phyloP scores from a whole-genome alignment of 2,113 vertebrate species.

The Smithornis capensis region DNA sequence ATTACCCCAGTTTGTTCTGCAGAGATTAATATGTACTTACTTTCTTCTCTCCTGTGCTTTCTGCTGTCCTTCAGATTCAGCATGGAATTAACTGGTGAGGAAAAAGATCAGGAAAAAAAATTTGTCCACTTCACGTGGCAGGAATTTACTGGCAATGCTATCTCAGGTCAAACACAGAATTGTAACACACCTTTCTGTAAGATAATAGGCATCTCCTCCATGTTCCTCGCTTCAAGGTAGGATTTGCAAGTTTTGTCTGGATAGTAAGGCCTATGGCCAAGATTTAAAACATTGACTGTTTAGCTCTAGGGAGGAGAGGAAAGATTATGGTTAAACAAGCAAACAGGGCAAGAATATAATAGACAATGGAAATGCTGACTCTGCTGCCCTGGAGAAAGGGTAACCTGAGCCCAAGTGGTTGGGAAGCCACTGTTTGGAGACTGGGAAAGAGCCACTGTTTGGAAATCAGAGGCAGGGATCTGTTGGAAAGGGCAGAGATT shows the following conservation, averaged over 20 bases:
- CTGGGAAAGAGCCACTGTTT: not conserved
- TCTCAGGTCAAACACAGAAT: not conserved
- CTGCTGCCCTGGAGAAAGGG: not conserved
- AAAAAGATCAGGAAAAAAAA: not conserved
- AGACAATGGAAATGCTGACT: not conserved
- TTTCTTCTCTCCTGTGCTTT: not conserved
- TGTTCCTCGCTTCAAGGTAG: not conserved
- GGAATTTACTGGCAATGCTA: not conserved
- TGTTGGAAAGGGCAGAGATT: not conserved
- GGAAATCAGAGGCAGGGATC: not conserved
- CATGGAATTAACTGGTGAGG: not conserved
- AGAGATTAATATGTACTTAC: not conserved
- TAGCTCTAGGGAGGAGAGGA: not conserved
- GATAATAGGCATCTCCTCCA: rapidly evolving
- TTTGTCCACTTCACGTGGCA: not conserved
- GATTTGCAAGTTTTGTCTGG: not conserved
- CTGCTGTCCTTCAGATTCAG: not conserved
- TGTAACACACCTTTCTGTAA: not conserved
- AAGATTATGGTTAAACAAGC: not conserved
- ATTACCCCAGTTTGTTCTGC: not conserved
- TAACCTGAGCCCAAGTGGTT: not conserved
- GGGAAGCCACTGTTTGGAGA: constrained; percentile 19
- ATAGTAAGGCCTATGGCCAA: not conserved
- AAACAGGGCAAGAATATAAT: not conserved
- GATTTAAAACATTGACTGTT: not conserved